Evolutionary conservation across 2,797 vertebrate genomes (phyloP).

Genomic region (Otus scops): DNA sequence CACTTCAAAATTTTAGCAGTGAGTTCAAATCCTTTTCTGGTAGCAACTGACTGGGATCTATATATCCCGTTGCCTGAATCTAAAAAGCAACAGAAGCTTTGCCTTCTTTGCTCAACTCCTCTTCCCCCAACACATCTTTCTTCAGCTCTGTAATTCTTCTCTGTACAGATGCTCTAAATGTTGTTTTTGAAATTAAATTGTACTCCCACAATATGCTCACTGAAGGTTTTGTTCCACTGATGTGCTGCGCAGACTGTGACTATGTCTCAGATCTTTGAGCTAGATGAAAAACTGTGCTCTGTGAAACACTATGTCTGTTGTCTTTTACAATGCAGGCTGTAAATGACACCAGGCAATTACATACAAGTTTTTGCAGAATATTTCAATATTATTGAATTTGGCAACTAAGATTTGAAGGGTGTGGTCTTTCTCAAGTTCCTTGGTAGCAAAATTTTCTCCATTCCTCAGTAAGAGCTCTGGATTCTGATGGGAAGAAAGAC

Average conservation of each 20-base stretch:
- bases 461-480: neutral
- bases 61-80: neutral
- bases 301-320: neutral
- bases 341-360: neutral
- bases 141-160: neutral
- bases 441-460: neutral
- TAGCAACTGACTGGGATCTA: neutral
- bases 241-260: neutral
- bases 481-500: neutral
- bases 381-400: neutral
- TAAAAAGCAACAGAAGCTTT: neutral
- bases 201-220: neutral
- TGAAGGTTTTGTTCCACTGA: neutral
- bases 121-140: neutral
- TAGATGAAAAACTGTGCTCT: neutral
- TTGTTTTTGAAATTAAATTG: neutral
- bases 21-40: neutral
- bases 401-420: neutral
- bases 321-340: neutral
- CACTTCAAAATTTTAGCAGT: neutral
- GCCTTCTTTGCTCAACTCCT: neutral
- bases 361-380: neutral
- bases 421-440: neutral
- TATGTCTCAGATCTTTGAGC: neutral
- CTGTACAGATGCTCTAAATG: neutral